Base-by-base conservation (phyloP, 2,888 invertebrate genomes). In the Drosophila anomalipes region DNA sequence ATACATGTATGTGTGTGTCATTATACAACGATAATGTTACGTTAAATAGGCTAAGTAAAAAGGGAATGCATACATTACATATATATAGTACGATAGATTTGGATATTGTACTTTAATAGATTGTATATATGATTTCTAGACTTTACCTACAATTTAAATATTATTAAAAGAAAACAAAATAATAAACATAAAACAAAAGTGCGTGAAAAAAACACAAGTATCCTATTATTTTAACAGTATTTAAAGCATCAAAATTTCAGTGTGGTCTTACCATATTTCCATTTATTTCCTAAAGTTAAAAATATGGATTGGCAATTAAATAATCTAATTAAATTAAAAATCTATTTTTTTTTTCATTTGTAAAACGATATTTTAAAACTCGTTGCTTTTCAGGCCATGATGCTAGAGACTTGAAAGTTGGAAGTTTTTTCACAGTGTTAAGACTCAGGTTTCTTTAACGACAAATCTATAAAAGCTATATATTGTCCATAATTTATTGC, bases 101-200 rank as follows among this genome's bases (percentile, higher is more conserved):
- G 62, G 53, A 47, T 66, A 62, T 44, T 79, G 76, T 76, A 63
- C 59, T 67, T 54, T 47, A 56, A 56, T 60, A 60, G 41, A 7
- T 37, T 71, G 51, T 72, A 77, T 22, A 56, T 62, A 70, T 58
- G 60, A 4, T 57, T 70, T 14, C 2, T 58, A 62, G 19, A 26
- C 33, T 14, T 49, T 39, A 35, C 5, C 7, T 52, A 39, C 12
- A 49, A 49, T 44, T 37, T 37, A 60, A 47, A 19, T 33, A 65
- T 35, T 65, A 58, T 47, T 26, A 26, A 57, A 33, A 30, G 33
- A 33, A 41, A 41, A n/a, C 9, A 35, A 28, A 60, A 33, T 53
- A 35, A 47, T 39, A 12, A 19, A 54, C 49, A 44, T 32, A 44
- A 53, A 44, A 28, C 37, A 33, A 4, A 22, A 19, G 10, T 35